Percentiles rank a stretch among this genome's conserved stretches.
phyloP scores from a whole-genome alignment of 2,888 invertebrate species.

The Sericinus montela region DNA sequence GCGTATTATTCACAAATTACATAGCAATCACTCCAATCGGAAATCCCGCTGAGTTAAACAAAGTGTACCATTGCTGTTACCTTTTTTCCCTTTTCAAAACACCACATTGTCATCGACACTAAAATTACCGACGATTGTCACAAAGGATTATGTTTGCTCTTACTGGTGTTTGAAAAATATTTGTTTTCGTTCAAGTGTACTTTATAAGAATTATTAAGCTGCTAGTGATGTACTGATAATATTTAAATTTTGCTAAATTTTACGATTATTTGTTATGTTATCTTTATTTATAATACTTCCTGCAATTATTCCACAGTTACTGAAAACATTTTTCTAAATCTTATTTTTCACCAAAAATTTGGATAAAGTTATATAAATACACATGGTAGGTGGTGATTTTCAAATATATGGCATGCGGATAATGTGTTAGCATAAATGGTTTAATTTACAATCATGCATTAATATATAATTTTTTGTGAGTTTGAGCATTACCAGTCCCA shows the following conservation, averaged over 20 bases:
- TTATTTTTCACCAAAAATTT: too few relatives aligned
- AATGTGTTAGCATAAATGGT: too few relatives aligned
- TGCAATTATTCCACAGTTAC: too few relatives aligned
- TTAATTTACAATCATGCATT: too few relatives aligned
- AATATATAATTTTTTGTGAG: too few relatives aligned
- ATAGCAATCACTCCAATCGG: slow-evolving; percentile 52
- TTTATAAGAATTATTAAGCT: slow-evolving; percentile 49
- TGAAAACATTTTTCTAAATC: too few relatives aligned
- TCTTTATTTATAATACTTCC: too few relatives aligned
- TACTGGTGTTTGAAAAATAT: slow-evolving; percentile 76
- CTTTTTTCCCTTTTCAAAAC: slow-evolving; percentile 42
- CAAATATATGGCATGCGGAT: too few relatives aligned
- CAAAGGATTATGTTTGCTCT: slow-evolving; percentile 61
- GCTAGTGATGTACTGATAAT: slow-evolving; percentile 16
- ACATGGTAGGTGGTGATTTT: too few relatives aligned
- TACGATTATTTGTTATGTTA: too few relatives aligned
- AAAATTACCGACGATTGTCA: slow-evolving; percentile 64
- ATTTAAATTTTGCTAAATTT: background rate
- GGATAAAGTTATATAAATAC: too few relatives aligned
- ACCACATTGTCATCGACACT: slow-evolving; percentile 68
- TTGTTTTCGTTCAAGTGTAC: slow-evolving; percentile 67
- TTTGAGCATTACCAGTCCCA: too few relatives aligned
- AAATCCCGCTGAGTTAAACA: slow-evolving; percentile 62
- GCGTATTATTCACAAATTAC: slow-evolving; percentile 70
- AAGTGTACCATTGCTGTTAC: slow-evolving; percentile 34